Base-by-base conservation (phyloP, 2,888 invertebrate species). In the Dugesia japonica region DNA sequence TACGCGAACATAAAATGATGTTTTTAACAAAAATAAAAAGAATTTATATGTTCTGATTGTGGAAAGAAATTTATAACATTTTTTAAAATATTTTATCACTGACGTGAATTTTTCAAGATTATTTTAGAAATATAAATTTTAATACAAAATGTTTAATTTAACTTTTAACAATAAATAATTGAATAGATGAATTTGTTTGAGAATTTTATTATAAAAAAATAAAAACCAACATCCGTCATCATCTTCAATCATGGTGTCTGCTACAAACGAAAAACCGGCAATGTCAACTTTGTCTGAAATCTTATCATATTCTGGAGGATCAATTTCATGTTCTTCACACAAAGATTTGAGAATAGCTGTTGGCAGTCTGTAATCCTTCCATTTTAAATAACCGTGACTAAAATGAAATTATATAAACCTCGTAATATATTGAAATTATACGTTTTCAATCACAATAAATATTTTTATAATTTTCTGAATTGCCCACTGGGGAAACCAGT, bases 291-390 rank as follows among this genome's bases (percentile, higher is more conserved):
- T 26, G 4, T 76, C 56, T 9, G 82, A 83, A 26, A 83, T 82
- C 0, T 82, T 82, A 77, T 83, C 82, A 77, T 83, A 84, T 78
- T 82, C 81, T 0, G 84, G 84, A 0, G 83, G 88, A 79, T 92
- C 91, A 15, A 92, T 84, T 84, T 91, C 91, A 0, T 89, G 89
- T 77, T 92, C 92, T 83, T 92, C 92, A 84, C 92, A 92, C 0
- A 92, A 86, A 82, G 90, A 90, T 0, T 89, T 89, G 74, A 92
- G 85, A 79, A 92, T 91, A 84, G 91, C 91, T 0, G 90, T 90
- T 0, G 92, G 92, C 82, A 92, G 92, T 89, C 90, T 88, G 0
- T 92, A 89, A 81, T 92, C 92, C 20, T 92, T 87, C 92, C 92
- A 92, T 75, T 89, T 89, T 82, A 92, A 92, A 84, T 91, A 92